Base-by-base conservation (phyloP, 1,140 invertebrate genomes). In the Matsumurasca onukii region DNA sequence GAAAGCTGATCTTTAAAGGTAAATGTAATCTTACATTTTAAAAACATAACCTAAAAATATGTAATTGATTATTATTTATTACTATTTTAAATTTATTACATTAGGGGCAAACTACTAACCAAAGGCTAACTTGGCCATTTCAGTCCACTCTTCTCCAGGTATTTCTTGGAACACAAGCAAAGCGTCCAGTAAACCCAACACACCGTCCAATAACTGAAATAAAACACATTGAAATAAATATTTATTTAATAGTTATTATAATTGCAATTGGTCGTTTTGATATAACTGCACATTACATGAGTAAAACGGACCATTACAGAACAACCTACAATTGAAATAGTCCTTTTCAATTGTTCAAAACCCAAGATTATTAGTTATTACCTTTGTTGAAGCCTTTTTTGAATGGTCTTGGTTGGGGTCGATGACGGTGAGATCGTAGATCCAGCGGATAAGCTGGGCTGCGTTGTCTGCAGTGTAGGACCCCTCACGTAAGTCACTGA, bases 391-490 rank as follows among this genome's bases (percentile, higher is more conserved):
- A 27, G 82, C 83, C 73, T 83, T 84, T 68, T 85, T 82, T 0
- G 77, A 78, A 62, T 81, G 78, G 61, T 83, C 81, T 51, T 81
- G 79, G 66, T 80, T 82, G 24, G 82, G 82, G 67, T 84, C 83
- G 1, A 85, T 74, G 9, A 85, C 82, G 31, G 86, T 80, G 59
- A 87, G 81, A 72, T 87, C 82, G 70, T 86, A 85, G 1, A 86
- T 80, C 77, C 86, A 80, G 62, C 84, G 80, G 70, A 88, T 76
- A 15, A 88, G 78, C 48, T 86, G 80, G 12, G 83, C 80, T 39
- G 85, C 83, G 73, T 87, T 88, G 25, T 72, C 67, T 3, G 68
- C 30, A 22, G 75, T 75, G 69, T 80, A 76, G 22, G 80, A 82
- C 65, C 80, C 74, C 51, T 86, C 83, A 59, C 82, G 81, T 3